A percentile compares a stretch with the other conserved stretches of the same genome.
phyloP scores from a whole-genome alignment of 2,113 vertebrate genomes.

The Bettongia penicillata region DNA sequence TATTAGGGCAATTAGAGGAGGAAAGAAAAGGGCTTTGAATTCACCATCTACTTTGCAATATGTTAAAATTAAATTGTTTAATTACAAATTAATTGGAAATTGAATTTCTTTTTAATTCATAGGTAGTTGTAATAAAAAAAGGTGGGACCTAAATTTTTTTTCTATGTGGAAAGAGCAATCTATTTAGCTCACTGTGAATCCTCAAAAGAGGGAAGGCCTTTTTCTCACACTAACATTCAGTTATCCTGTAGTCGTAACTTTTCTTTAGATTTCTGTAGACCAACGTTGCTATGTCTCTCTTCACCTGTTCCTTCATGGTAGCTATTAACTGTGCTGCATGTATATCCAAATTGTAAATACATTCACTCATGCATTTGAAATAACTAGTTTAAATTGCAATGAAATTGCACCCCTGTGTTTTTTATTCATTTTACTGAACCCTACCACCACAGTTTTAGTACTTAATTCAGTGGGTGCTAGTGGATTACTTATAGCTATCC shows the following conservation, averaged over 20 bases:
- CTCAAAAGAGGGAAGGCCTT: conserved; percentile 66
- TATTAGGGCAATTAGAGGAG: conserved; percentile 44
- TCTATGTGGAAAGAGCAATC: conserved; percentile 49
- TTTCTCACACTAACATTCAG: conserved; percentile 55
- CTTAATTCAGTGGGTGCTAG: conserved; percentile 78
- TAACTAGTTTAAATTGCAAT: conserved; percentile 77
- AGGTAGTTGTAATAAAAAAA: conserved; percentile 23
- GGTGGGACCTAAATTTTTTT: conserved; percentile 13
- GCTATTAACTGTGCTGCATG: conserved; percentile 73
- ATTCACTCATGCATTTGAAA: conserved; percentile 76
- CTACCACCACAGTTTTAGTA: conserved; percentile 63
- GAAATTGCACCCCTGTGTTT: conserved; percentile 71
- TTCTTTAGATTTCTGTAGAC: conserved; percentile 71
- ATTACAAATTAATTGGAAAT: conserved; percentile 42
- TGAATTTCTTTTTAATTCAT: conserved; percentile 53
- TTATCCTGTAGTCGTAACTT: conserved; percentile 67
- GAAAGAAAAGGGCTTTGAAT: conserved; percentile 51
- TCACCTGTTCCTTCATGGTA: conserved; percentile 66
- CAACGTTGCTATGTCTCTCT: conserved; percentile 67
- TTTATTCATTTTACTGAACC: conserved; percentile 77
- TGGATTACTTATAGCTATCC: conserved; percentile 74
- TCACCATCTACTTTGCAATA: conserved; percentile 27
- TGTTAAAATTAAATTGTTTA: conserved; percentile 53
- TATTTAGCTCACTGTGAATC: conserved; percentile 60
- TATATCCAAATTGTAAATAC: conserved; percentile 71